A percentile compares a stretch with the other conserved stretches of the same genome.
phyloP scores from a whole-genome alignment of 2,797 vertebrate genomes.

The Erethizon dorsatum region DNA sequence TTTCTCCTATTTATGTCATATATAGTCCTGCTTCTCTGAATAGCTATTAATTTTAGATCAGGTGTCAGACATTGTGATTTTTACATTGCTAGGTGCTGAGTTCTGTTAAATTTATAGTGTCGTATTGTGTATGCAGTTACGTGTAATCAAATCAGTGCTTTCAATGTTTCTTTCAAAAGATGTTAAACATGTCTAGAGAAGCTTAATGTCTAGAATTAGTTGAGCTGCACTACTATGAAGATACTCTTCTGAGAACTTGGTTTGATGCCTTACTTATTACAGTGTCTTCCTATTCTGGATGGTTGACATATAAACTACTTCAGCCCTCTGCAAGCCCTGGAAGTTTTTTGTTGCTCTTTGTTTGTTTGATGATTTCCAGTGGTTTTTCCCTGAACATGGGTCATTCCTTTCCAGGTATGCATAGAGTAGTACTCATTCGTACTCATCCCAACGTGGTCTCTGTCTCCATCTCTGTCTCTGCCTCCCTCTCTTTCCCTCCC shows the following conservation, averaged over 20 bases:
- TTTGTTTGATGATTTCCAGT: neutral
- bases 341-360: neutral
- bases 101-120: neutral
- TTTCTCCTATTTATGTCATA: neutral
- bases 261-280: neutral
- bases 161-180: neutral
- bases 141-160: neutral
- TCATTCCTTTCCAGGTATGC: neutral
- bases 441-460: neutral
- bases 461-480: neutral
- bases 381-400: neutral
- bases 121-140: neutral
- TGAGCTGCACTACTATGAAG: neutral
- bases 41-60: slow-evolving; percentile 8
- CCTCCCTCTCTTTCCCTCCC: neutral
- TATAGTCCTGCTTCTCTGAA: neutral
- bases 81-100: neutral
- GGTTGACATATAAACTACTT: neutral
- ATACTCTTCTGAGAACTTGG: neutral
- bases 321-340: neutral
- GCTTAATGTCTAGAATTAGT: neutral
- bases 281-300: neutral
- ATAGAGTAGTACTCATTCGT: neutral
- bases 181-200: neutral
- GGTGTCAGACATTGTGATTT: neutral